Percentiles rank a stretch among this genome's conserved stretches.
Conservation (phyloP, 2,113 vertebrate genomes). For the Indicator indicator region DNA sequence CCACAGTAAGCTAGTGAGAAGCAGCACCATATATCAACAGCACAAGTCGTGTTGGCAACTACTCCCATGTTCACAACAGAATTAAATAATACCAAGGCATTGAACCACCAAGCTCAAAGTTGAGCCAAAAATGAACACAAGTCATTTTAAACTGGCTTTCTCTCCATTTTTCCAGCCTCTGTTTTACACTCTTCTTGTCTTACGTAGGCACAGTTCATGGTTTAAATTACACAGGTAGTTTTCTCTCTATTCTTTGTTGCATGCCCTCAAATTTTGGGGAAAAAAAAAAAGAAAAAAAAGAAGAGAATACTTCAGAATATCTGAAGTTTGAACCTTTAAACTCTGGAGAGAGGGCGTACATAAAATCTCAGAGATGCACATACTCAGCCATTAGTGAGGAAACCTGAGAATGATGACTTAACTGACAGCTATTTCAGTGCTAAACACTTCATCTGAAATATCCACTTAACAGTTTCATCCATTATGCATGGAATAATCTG, state of each 20-base stretch:
- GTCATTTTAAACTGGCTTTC: neutral
- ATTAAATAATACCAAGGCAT: neutral
- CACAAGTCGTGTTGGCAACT: neutral
- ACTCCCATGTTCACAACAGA: neutral
- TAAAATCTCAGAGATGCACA: neutral
- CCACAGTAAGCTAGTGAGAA: neutral
- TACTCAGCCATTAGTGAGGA: neutral
- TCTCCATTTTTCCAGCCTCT: neutral
- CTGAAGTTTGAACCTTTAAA: slow-evolving; percentile 12
- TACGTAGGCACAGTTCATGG: neutral
- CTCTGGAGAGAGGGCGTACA: neutral
- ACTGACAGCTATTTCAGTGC: slow-evolving; percentile 39
- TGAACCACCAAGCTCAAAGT: neutral
- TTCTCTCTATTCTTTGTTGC: neutral
- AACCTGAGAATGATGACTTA: slow-evolving; percentile 36
- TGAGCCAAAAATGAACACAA: neutral
- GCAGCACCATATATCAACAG: neutral
- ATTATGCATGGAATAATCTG: slow-evolving; percentile 5
- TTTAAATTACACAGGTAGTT: neutral
- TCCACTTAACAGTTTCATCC: slow-evolving; percentile 31
- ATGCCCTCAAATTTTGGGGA: neutral
- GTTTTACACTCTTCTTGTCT: neutral
- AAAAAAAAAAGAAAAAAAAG: neutral
- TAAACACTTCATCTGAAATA: slow-evolving; percentile 38
- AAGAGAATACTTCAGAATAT: neutral